These are phyloP conservation scores for Struthidea cinerea DNA, from an alignment of 2,113 vertebrate genomes.

Conservation along the genomic window DNA sequence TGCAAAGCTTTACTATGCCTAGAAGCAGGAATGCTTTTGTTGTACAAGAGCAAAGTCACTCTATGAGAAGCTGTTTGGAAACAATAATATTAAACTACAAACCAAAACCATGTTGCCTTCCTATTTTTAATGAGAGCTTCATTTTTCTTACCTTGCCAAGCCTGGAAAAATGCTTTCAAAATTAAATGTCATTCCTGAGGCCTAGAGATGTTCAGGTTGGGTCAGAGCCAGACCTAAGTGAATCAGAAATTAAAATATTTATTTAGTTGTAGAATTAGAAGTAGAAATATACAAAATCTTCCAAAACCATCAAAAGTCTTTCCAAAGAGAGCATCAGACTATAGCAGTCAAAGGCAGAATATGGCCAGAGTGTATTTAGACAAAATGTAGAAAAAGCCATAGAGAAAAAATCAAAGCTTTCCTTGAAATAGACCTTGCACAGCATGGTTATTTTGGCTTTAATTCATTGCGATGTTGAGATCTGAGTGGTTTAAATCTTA, in stretches of 20 bases:
- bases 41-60: background rate
- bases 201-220: background rate
- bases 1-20: background rate
- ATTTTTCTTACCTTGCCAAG: background rate
- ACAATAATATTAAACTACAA: background rate
- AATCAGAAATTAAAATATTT: conserved; percentile 10
- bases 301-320: background rate
- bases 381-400: background rate
- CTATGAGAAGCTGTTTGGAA: background rate
- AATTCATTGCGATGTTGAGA: background rate
- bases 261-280: background rate
- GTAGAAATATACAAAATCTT: background rate
- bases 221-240: background rate
- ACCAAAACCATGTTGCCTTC: background rate
- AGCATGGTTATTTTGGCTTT: background rate
- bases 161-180: background rate
- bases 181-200: background rate
- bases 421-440: background rate
- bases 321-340: background rate
- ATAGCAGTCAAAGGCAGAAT: background rate
- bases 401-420: background rate
- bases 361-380: background rate
- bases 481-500: background rate
- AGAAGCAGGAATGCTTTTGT: background rate
- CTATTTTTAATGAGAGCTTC: background rate